Evolutionary conservation across 2,113 vertebrate genomes (phyloP).

Genomic region (Columba livia): DNA sequence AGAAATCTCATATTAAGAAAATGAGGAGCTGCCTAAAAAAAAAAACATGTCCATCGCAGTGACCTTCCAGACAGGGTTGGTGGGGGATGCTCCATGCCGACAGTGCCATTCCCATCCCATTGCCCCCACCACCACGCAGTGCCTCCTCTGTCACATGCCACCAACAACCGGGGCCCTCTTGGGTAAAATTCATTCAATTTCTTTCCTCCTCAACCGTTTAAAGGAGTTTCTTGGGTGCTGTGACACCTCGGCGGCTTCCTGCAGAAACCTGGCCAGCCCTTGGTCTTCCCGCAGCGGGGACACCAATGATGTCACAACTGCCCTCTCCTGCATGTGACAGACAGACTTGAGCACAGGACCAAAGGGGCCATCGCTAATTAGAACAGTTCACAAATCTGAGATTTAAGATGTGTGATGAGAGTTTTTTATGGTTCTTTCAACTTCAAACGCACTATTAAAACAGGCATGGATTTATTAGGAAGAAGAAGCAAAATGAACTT

Average conservation of each 20-base stretch:
- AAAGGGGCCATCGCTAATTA: too few relatives aligned
- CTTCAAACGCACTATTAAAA: rapidly evolving
- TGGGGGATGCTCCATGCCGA: rapidly evolving
- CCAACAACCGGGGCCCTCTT: too few relatives aligned
- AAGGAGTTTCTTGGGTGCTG: not conserved
- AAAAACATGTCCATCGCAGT: not conserved
- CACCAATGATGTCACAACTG: not conserved
- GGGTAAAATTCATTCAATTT: not conserved
- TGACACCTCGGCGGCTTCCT: not conserved
- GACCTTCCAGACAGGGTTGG: not conserved
- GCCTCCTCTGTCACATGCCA: not conserved
- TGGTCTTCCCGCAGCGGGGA: not conserved
- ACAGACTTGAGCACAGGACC: not conserved
- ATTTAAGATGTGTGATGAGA: not conserved
- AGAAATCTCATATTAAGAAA: not conserved
- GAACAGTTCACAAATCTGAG: not conserved
- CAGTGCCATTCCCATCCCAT: not conserved
- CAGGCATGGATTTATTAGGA: not conserved
- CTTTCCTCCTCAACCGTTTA: not conserved
- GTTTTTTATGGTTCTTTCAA: not conserved
- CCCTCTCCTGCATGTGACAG: not conserved
- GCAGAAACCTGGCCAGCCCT: not conserved
- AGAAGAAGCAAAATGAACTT: not conserved
- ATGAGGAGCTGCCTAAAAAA: not conserved
- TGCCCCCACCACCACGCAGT: not conserved